These are phyloP conservation scores for Escarpia spicata DNA, from an alignment of 2,888 invertebrate genomes.

Conservation along the genomic window DNA sequence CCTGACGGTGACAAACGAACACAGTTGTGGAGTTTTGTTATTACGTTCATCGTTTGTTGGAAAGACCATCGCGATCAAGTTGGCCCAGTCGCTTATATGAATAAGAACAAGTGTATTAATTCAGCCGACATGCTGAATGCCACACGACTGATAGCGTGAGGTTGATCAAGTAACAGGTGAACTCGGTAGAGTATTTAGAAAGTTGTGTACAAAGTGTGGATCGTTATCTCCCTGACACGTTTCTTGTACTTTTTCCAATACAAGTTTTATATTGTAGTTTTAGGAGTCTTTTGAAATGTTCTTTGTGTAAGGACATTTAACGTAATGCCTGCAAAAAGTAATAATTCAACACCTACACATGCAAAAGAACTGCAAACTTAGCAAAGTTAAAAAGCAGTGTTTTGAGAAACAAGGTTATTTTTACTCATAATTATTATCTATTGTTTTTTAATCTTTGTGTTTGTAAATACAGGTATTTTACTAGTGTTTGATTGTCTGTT, in stretches of 20 bases:
- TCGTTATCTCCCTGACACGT: background rate
- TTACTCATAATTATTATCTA: too few species aligned
- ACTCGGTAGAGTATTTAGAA: background rate
- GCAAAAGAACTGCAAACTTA: too few species aligned
- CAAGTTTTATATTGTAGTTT: background rate
- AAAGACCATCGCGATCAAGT: background rate
- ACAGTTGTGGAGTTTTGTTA: background rate
- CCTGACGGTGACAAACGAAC: background rate
- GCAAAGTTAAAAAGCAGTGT: too few species aligned
- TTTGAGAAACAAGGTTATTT: too few species aligned
- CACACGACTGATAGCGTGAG: background rate
- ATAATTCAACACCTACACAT: too few species aligned
- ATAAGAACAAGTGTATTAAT: background rate
- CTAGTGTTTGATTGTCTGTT: too few species aligned
- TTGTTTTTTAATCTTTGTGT: too few species aligned
- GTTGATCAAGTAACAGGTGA: background rate
- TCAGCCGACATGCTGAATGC: background rate
- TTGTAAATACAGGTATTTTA: too few species aligned
- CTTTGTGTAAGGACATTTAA: background rate
- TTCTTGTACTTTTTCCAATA: background rate
- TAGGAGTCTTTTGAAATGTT: background rate
- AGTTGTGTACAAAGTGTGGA: background rate
- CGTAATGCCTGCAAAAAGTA: too few species aligned
- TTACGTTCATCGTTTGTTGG: background rate
- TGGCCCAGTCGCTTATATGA: background rate